These are phyloP conservation scores for Glossophaga mutica DNA, from an alignment of 2,797 vertebrate genomes.

Conservation along the genomic window DNA sequence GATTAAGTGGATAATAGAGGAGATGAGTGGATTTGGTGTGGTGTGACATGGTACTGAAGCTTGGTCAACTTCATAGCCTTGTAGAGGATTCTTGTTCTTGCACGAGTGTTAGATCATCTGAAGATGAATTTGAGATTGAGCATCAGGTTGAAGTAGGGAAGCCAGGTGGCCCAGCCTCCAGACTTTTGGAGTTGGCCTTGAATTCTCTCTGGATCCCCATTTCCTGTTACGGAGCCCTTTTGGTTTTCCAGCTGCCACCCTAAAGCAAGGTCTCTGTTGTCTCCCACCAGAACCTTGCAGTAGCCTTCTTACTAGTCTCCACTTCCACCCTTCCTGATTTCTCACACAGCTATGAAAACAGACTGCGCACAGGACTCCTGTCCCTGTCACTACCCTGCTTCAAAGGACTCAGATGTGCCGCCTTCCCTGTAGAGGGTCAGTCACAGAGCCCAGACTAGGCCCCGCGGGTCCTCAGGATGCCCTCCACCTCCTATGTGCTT, in stretches of 20 bases:
- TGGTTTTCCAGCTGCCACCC: neutral
- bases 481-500: neutral
- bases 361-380: neutral
- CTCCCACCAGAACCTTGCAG: neutral
- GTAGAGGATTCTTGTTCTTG: neutral
- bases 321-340: neutral
- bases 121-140: neutral
- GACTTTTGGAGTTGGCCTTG: neutral
- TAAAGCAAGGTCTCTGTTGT: neutral
- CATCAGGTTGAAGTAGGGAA: neutral
- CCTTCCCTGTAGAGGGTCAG: neutral
- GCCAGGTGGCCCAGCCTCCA: neutral
- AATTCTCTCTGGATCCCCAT: neutral
- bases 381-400: neutral
- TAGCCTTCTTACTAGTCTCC: neutral
- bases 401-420: neutral
- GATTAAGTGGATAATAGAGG: neutral
- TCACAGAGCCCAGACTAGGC: neutral
- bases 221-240: neutral
- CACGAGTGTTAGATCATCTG: neutral
- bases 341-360: neutral
- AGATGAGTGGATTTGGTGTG: neutral
- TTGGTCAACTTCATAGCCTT: neutral
- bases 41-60: neutral
- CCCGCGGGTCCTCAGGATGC: neutral